Base-by-base conservation (phyloP, 2,888 invertebrate species). In the Sesamia inferens region DNA sequence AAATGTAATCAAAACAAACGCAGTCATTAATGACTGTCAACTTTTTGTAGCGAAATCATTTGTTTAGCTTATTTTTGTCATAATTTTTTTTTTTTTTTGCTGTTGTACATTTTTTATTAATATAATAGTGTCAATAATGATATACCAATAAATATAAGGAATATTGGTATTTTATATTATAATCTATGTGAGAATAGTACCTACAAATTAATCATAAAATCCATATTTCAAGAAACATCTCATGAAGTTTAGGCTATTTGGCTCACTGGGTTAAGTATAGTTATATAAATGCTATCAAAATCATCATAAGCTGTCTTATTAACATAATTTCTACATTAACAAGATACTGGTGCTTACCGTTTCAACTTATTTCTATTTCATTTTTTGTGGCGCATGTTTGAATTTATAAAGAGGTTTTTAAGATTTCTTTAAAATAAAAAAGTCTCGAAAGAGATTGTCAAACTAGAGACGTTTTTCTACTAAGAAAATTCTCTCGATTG, bases 311-410 rank as follows among this genome's bases (percentile, higher is more conserved):
- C 59, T 66, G 47, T 63, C 63, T 22, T 0, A 71, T 79, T 82
- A 61, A 58, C 83, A 85, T 85, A 78, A 81, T 83, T 81, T 75
- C 68, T 59, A 72, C 70, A 72, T 71, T 71, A 66, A 64, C 54
- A 62, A 65, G 65, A 68, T 24, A 68, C 51, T 51, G 6, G 79
- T 55, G 42, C 64, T 31, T 66, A 58, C 55, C n/a, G 39, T 19
- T 55, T 68, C 51, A 31, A 65, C 54, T 57, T 66, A 74, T 65
- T 58, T 62, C 16, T 55, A n/a, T 42, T 31, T 54, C n/a, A 51
- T 22, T 22, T 54, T 58, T 72, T 78, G 54, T 72, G 73, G 58
- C 13, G 48, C 67, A 31, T 68, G 79, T 68, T 73, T 68, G 22
- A 64, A 68, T 59, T 58, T 64, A 31, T 55, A 71, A 78, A 68